phyloP scores from a whole-genome alignment of 1,140 invertebrate genomes.

The Andrena cerasifolii region DNA sequence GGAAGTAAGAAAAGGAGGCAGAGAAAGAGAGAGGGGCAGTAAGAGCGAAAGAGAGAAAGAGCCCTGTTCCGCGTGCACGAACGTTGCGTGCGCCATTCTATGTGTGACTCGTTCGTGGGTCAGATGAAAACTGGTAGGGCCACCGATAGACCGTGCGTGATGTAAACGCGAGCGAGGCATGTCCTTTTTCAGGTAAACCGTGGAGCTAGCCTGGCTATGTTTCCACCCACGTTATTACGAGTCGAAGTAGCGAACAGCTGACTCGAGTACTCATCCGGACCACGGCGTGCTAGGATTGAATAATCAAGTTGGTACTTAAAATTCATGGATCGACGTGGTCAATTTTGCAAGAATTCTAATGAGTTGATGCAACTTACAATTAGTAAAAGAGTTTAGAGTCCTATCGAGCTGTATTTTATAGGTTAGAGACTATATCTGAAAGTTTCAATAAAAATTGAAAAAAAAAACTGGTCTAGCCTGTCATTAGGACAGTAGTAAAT shows the following conservation, averaged over 20 bases:
- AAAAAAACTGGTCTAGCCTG: too few species aligned
- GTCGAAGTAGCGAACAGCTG: constrained; percentile 50
- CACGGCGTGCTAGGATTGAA: neutral
- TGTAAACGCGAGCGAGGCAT: constrained; percentile 36
- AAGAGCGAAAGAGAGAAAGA: constrained; percentile 31
- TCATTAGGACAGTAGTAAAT: too few species aligned
- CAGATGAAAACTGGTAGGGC: constrained; percentile 60
- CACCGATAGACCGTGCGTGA: constrained; percentile 47
- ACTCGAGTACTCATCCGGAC: constrained; percentile 33
- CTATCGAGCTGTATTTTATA: too few species aligned
- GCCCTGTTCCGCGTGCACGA: constrained; percentile 24
- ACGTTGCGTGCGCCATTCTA: constrained; percentile 32
- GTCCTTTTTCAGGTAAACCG: constrained; percentile 45
- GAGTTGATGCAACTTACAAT: neutral
- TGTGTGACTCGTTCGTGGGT: constrained; percentile 35
- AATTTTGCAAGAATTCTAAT: constrained; percentile 8
- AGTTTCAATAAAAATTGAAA: too few species aligned
- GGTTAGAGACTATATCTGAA: too few species aligned
- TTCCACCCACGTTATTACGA: constrained; percentile 22
- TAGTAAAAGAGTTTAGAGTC: neutral
- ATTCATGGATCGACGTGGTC: neutral
- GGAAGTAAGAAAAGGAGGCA: constrained; percentile 59
- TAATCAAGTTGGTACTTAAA: neutral
- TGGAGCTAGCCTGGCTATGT: constrained; percentile 21
- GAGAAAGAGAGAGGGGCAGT: constrained; percentile 40